Percentiles rank a stretch among this genome's conserved stretches.
phyloP scores from a whole-genome alignment of 2,797 vertebrate species.

The Silurus aristotelis region DNA sequence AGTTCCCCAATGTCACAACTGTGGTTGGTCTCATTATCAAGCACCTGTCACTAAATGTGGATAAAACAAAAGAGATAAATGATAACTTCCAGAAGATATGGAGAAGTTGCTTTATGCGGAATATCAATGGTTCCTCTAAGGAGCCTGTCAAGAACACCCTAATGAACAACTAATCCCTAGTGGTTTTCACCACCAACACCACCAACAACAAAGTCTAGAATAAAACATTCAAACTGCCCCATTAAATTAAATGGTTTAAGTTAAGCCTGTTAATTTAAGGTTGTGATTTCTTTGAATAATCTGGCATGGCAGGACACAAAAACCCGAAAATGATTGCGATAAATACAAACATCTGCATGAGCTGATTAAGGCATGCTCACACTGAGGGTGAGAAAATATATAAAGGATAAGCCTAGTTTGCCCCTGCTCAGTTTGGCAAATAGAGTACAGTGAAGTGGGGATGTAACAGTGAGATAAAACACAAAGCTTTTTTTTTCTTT shows the following conservation, averaged over 20 bases:
- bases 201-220: not conserved
- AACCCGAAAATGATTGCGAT: not conserved
- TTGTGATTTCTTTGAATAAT: not conserved
- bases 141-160: too few species aligned
- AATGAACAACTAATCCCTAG: too few species aligned
- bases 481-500: conserved; percentile 7
- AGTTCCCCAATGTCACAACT: too few species aligned
- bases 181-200: not conserved
- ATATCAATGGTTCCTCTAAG: too few species aligned
- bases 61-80: not conserved
- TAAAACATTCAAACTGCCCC: not conserved
- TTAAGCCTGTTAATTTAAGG: not conserved
- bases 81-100: too few species aligned
- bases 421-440: not conserved
- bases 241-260: not conserved
- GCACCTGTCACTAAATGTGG: too few species aligned
- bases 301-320: not conserved
- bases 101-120: too few species aligned
- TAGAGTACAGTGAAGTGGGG: not conserved
- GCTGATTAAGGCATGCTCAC: not conserved
- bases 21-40: too few species aligned
- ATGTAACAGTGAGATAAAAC: not conserved
- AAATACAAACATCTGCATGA: conserved; percentile 13
- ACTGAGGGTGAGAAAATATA: not conserved
- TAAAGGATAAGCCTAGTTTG: conserved; percentile 14